Evolutionary conservation across 2,888 invertebrate species (phyloP), one percentile per base, ranked within the genome.

Genomic region (Galeopsomyia nigrocyanea): DNA sequence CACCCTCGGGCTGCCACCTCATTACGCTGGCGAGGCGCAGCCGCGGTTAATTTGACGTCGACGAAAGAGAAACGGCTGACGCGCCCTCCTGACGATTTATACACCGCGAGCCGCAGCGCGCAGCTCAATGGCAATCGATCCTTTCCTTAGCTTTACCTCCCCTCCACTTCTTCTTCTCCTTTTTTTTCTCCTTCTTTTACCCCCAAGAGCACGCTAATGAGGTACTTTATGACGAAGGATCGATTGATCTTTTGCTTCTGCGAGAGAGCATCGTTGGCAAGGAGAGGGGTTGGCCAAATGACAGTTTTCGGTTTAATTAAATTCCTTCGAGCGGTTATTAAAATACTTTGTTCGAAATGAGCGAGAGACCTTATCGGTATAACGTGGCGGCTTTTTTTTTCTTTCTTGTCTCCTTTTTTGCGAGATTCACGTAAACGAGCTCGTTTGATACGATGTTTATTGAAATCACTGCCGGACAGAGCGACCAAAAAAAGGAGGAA

Each of bases 1-100:
- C 80, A 80, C 80, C 84, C 84, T 78, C 78, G 71, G 81, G 84
- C 82, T 77, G 80, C 80, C 80, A 80, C 82, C 82, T 83, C 83
- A 84, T 84, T 84, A 84, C 82, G 80, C 80, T 76, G 17, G 31
- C 50, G 67, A 62, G 63, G 60, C 47, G 60, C 62, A n/a, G 61
- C 57, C 65, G 69, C 69, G 71, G 74, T 77, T 75, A 76, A 78
- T 78, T 77, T 76, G 71, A 71, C 71, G 70, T 69, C 61, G 70
- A 70, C 62, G 62, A 56, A 61, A 71, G 68, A 75, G 72, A 67
- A 76, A 76, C 68, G 65, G 46, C 63, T 70, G 69, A 70, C 71
- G n/a, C 65, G 26, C 31, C 49, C 22, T 58, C 53, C n/a, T n/a
- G 21, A 61, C 72, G 76, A 76, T 76, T 76, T 74, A 76, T 76